Evolutionary conservation across 2,797 vertebrate species (phyloP).

Genomic region (Platalea minor): DNA sequence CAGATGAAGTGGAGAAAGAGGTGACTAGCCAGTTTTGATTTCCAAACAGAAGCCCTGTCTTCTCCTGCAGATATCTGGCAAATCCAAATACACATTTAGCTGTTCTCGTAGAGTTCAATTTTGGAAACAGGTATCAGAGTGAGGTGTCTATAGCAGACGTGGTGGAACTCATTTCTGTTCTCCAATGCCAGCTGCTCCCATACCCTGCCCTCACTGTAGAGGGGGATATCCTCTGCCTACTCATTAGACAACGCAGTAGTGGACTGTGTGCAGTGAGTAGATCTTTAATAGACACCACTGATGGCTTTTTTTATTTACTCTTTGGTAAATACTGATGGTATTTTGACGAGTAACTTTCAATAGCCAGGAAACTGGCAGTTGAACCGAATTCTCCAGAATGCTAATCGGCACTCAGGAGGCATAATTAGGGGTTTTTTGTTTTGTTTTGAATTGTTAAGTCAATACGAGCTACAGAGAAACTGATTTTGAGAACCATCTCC

Average conservation of each 20-base stretch:
- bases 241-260: fast-evolving
- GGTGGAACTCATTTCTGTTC: neutral
- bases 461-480: neutral
- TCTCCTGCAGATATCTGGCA: neutral
- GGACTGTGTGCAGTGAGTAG: neutral
- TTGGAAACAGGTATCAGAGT: neutral
- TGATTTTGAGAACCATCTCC: neutral
- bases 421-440: neutral
- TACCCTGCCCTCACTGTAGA: neutral
- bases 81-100: neutral
- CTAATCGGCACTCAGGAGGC: neutral
- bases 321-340: neutral
- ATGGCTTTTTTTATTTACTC: neutral
- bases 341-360: neutral
- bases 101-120: neutral
- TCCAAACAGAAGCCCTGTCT: neutral
- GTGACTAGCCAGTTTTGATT: neutral
- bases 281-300: neutral
- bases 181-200: neutral
- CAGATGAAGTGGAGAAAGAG: neutral
- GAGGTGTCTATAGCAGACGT: neutral
- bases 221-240: neutral
- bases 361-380: neutral
- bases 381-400: neutral
- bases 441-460: neutral